A percentile compares a stretch with the other conserved stretches of the same genome.
Evolutionary conservation across 2,888 invertebrate species (phyloP).

Genomic region (Troglohyphantes excavatus): DNA sequence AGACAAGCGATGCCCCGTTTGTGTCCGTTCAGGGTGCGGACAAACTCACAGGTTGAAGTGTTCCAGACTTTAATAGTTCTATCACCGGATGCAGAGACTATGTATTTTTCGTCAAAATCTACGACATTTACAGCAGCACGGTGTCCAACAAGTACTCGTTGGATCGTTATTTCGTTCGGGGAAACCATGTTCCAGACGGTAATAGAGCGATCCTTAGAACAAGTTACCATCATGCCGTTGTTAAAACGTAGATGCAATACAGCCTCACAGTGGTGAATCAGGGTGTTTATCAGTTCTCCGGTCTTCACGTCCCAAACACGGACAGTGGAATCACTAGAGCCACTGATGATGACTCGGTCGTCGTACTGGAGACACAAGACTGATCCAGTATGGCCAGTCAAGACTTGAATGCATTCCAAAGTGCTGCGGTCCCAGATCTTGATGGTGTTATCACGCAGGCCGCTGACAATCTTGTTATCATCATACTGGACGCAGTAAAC

Average conservation of each 20-base stretch:
- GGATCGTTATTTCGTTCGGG: constrained; percentile 96
- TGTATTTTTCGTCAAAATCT: constrained; percentile 99
- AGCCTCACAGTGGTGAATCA: constrained; percentile 99
- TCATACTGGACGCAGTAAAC: constrained; percentile 99
- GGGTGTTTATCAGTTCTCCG: constrained; percentile 98
- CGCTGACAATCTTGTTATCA: constrained; percentile 99
- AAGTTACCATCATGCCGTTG: constrained; percentile 99
- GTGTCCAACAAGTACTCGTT: constrained; percentile 97
- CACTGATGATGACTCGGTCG: constrained; percentile 98
- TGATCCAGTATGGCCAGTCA: constrained; percentile 99
- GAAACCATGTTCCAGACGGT: constrained; percentile 99
- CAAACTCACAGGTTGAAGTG: constrained; percentile 99
- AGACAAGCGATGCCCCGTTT: constrained; percentile 99
- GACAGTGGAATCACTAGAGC: constrained; percentile 98
- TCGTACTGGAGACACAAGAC: constrained; percentile 99
- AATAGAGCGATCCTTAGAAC: constrained; percentile 99
- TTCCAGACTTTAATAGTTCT: constrained; percentile 99
- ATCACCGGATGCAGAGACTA: constrained; percentile 99
- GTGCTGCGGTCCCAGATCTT: constrained; percentile 99
- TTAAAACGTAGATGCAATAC: constrained; percentile 99
- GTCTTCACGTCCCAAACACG: constrained; percentile 98
- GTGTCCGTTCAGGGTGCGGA: constrained; percentile 98
- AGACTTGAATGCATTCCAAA: constrained; percentile 94
- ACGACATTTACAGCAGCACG: constrained; percentile 99
- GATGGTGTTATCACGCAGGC: constrained; percentile 99